A percentile compares a stretch with the other conserved stretches of the same genome.
phyloP scores from a whole-genome alignment of 2,888 invertebrate species.

The Mesorhabditis spiculigera region DNA sequence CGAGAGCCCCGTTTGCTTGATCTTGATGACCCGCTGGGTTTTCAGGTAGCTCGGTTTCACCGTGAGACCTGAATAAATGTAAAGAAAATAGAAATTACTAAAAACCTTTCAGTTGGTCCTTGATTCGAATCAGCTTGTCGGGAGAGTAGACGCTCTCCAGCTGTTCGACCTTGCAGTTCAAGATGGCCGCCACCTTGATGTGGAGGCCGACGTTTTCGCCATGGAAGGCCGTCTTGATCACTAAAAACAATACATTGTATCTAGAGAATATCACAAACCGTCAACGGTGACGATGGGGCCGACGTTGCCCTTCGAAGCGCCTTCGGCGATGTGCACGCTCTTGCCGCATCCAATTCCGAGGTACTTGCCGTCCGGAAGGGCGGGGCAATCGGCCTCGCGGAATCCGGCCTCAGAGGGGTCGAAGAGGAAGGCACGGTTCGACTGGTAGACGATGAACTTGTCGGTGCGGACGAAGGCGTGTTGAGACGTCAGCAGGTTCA shows the following conservation, averaged over 20 bases:
- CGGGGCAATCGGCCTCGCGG: constrained; percentile 3
- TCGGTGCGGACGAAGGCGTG: constrained; percentile 10
- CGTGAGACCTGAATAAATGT: neutral
- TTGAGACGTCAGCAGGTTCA: constrained; percentile 14
- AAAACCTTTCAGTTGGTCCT: too few relatives aligned
- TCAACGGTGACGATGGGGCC: neutral
- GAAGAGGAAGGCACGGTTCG: constrained; percentile 9
- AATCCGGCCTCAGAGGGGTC: constrained; percentile 7
- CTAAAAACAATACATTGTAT: neutral
- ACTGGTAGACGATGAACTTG: constrained; percentile 12
- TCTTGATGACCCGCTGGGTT: neutral
- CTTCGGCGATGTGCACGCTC: constrained; percentile 13
- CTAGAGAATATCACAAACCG: neutral
- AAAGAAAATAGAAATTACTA: neutral
- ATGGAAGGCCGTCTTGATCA: neutral
- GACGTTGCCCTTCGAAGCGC: neutral
- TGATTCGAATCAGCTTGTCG: neutral
- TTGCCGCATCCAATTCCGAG: constrained; percentile 10
- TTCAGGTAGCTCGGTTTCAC: neutral
- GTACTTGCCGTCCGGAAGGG: constrained; percentile 15
- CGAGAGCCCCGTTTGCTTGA: neutral
- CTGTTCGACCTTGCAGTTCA: neutral
- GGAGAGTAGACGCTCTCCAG: neutral
- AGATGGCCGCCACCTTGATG: neutral
- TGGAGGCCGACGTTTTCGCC: neutral